These are phyloP conservation scores for Hemicentrotus pulcherrimus DNA, from an alignment of 35 echinoderm and acorn worm genomes.

Conservation along the genomic window DNA sequence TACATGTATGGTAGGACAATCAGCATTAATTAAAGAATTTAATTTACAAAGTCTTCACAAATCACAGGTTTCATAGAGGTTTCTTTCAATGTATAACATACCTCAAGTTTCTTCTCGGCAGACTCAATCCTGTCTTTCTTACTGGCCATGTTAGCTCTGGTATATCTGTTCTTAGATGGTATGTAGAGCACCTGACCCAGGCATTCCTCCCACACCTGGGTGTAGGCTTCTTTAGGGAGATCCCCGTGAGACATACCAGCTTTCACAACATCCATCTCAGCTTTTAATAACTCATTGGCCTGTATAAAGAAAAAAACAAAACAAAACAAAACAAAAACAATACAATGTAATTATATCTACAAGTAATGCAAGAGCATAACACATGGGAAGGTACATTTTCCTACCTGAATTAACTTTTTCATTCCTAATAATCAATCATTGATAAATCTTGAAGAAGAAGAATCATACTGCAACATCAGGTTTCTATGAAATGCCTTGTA, in stretches of 20 bases:
- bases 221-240: slow-evolving; percentile 79
- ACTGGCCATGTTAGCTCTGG: slow-evolving; percentile 92
- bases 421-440: not conserved
- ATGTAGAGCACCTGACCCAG: slow-evolving; percentile 87
- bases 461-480: not conserved
- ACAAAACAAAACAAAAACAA: not conserved
- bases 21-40: too few relatives aligned
- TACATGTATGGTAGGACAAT: too few relatives aligned
- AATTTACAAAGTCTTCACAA: not conserved
- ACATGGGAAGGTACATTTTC: not conserved
- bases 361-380: not conserved
- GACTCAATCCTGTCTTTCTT: slow-evolving; percentile 96
- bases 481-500: not conserved
- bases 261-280: slow-evolving; percentile 90
- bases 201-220: slow-evolving; percentile 97
- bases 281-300: slow-evolving; percentile 76
- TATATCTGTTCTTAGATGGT: slow-evolving; percentile 85
- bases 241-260: slow-evolving; percentile 90
- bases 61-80: not conserved
- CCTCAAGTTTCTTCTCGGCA: slow-evolving; percentile 93
- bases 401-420: not conserved
- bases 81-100: slow-evolving; percentile 27
- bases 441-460: not conserved
- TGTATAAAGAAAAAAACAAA: slow-evolving; percentile 2
- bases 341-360: not conserved